Percentiles rank a stretch among this genome's conserved stretches.
phyloP scores from a whole-genome alignment of 2,113 vertebrate genomes.

The Dicentrarchus labrax region DNA sequence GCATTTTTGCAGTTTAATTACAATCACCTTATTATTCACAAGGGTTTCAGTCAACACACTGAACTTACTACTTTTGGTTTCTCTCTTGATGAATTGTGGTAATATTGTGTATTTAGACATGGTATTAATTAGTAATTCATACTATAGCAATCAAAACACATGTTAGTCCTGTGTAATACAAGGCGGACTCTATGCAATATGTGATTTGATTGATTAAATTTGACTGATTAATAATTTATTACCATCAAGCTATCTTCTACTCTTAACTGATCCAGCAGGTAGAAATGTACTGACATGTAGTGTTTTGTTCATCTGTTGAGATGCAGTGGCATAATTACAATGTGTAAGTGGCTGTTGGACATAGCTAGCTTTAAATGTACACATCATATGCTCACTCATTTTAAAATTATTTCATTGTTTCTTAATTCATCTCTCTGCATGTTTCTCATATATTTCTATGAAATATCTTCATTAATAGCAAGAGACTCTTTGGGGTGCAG shows the following conservation, averaged over 20 bases:
- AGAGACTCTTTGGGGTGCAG: slow-evolving; percentile 69
- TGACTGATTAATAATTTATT: slow-evolving; percentile 45
- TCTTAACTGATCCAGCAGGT: slow-evolving; percentile 5
- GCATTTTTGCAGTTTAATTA: neutral
- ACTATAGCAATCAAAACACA: slow-evolving; percentile 25
- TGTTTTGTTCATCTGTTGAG: slow-evolving; percentile 15
- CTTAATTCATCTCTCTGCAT: slow-evolving; percentile 66
- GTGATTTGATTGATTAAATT: slow-evolving; percentile 35
- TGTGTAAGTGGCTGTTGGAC: neutral
- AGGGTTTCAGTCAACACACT: neutral
- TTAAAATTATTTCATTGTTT: neutral
- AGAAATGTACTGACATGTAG: slow-evolving; percentile 2
- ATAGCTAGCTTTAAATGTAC: neutral
- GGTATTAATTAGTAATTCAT: slow-evolving; percentile 26
- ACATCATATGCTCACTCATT: neutral
- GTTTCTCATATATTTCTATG: slow-evolving; percentile 34
- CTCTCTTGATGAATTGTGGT: neutral
- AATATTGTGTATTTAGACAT: slow-evolving; percentile 32
- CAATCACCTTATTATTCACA: slow-evolving; percentile 6
- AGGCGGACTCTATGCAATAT: slow-evolving; percentile 18
- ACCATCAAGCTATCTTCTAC: slow-evolving; percentile 17
- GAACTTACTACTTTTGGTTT: neutral
- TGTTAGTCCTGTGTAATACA: slow-evolving; percentile 25
- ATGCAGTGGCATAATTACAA: slow-evolving; percentile 4
- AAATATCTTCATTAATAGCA: slow-evolving; percentile 7